A percentile compares a stretch with the other conserved stretches of the same genome.
Evolutionary conservation across 2,888 invertebrate genomes (phyloP).

Genomic region (Atethmia centrago): DNA sequence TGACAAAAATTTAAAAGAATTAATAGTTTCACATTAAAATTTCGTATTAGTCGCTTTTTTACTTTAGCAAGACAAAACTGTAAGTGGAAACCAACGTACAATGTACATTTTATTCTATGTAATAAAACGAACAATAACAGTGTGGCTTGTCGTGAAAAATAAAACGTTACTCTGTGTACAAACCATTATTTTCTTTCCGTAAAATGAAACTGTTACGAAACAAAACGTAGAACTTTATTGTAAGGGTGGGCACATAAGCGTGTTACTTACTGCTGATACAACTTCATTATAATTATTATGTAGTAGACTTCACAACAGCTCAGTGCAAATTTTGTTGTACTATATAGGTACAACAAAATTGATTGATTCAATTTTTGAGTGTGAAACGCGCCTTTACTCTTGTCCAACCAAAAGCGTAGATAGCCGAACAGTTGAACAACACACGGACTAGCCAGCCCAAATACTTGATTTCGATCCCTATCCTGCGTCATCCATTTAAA

Average conservation of each 20-base stretch:
- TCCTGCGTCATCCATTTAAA: no score
- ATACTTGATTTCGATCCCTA: no score
- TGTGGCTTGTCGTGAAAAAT: constrained; percentile 28
- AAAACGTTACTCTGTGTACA: constrained; percentile 43
- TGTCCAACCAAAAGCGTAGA: no score
- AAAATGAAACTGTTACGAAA: constrained; percentile 45
- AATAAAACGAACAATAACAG: constrained; percentile 32
- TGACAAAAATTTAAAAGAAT: not conserved
- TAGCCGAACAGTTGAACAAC: no score
- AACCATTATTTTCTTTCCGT: constrained; percentile 49
- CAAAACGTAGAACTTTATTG: constrained; percentile 31
- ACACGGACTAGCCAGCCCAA: no score
- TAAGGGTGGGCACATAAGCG: constrained; percentile 29
- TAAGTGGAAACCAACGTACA: constrained; percentile 7
- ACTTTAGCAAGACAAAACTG: not conserved
- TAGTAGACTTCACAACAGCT: not conserved
- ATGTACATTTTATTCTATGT: constrained; percentile 12
- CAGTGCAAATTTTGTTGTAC: not conserved
- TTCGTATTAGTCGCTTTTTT: not conserved
- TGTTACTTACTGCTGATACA: not conserved
- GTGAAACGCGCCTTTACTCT: no score
- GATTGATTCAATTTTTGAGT: no score
- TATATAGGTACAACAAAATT: no score
- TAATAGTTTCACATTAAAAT: not conserved
- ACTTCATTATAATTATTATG: not conserved